These are phyloP conservation scores for Staurois parvus DNA, from an alignment of 2,797 vertebrate genomes.

Conservation along the genomic window DNA sequence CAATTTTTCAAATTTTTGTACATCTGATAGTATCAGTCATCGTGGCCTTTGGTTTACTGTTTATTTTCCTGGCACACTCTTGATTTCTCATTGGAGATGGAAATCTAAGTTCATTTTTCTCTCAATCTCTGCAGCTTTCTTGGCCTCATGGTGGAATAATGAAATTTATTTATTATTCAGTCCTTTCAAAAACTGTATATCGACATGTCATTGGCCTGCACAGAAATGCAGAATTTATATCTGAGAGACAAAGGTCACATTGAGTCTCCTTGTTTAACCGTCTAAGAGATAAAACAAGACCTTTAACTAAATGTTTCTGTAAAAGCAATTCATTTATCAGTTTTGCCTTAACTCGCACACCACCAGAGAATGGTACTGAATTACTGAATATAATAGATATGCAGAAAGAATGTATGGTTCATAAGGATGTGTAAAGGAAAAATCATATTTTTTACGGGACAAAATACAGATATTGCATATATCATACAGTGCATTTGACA, in stretches of 20 bases:
- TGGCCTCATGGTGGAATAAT: conserved; percentile 46
- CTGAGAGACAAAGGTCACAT: conserved; percentile 51
- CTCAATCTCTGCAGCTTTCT: conserved; percentile 29
- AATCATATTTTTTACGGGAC: too few species aligned
- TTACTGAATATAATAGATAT: not conserved
- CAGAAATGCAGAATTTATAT: conserved; percentile 52
- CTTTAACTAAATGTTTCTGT: conserved; percentile 54
- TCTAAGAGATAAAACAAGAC: conserved; percentile 46
- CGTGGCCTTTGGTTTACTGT: conserved; percentile 44
- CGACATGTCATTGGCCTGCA: conserved; percentile 52
- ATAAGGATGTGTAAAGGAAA: too few species aligned
- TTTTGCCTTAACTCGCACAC: conserved; percentile 13
- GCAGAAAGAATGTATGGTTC: not conserved
- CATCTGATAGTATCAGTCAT: conserved; percentile 47
- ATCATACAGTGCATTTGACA: too few species aligned
- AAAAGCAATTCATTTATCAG: conserved; percentile 33
- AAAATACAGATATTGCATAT: too few species aligned
- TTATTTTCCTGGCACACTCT: conserved; percentile 56
- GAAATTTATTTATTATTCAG: conserved; percentile 60
- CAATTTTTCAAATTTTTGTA: conserved; percentile 34
- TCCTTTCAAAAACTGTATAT: conserved; percentile 51
- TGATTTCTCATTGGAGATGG: conserved; percentile 51
- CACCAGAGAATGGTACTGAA: not conserved
- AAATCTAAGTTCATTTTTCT: conserved; percentile 54
- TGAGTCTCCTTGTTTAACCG: conserved; percentile 48